Evolutionary conservation across 23 tunicate species (phyloP).

Genomic region (Halocynthia roretzi): DNA sequence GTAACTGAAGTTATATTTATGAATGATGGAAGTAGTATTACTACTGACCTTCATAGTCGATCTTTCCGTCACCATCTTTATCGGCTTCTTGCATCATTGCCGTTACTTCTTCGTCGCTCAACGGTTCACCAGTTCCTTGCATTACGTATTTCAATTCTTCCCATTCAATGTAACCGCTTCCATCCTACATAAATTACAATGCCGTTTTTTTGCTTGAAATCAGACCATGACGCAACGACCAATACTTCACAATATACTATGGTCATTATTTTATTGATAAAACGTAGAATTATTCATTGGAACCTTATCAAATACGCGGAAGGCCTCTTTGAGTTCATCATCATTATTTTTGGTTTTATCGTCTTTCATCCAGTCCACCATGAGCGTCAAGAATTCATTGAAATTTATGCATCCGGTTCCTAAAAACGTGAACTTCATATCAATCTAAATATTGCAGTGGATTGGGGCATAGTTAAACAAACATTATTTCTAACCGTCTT

Average conservation of each 20-base stretch:
- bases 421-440: slow-evolving; percentile 1
- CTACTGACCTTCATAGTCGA: slow-evolving; percentile 69
- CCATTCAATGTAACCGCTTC: slow-evolving; percentile 74
- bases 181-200: slow-evolving; percentile 40
- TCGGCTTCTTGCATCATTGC: slow-evolving; percentile 77
- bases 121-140: slow-evolving; percentile 81
- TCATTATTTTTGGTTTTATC: slow-evolving; percentile 49
- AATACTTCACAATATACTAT: no score
- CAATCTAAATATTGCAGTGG: not conserved
- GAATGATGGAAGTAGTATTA: not conserved
- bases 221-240: not conserved
- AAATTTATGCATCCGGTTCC: slow-evolving; percentile 44
- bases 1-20: no score
- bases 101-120: slow-evolving; percentile 40
- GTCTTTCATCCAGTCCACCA: slow-evolving; percentile 42
- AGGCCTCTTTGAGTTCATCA: slow-evolving; percentile 56
- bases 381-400: slow-evolving; percentile 27
- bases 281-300: not conserved
- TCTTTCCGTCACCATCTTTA: slow-evolving; percentile 85
- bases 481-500: slow-evolving; percentile 4
- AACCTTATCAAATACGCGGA: slow-evolving; percentile 65
- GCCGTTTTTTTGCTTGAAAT: not conserved
- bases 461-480: not conserved
- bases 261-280: not conserved
- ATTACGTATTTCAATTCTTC: slow-evolving; percentile 67